Evolutionary conservation across 2,888 invertebrate genomes (phyloP).

Genomic region (Meta bourneti): DNA sequence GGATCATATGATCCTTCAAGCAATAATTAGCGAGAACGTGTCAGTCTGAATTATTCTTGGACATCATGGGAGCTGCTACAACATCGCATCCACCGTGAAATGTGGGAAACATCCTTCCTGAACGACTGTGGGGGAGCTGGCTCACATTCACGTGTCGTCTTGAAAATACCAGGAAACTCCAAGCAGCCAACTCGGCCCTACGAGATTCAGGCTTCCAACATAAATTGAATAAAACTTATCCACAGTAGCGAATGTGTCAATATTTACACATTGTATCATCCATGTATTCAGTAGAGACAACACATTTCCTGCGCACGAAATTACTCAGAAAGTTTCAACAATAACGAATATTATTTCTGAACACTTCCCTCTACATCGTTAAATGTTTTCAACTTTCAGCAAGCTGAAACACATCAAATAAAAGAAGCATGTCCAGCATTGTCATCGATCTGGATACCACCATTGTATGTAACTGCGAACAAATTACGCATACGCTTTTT

Average conservation of each 20-base stretch:
- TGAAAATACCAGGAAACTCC: too few relatives aligned
- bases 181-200: too few relatives aligned
- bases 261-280: background rate
- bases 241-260: background rate
- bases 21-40: too few relatives aligned
- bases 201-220: too few relatives aligned
- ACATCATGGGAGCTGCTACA: too few relatives aligned
- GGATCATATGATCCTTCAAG: too few relatives aligned
- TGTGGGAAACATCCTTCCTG: too few relatives aligned
- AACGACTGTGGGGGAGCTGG: too few relatives aligned
- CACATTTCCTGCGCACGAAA: background rate
- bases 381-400: background rate
- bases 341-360: slow-evolving; percentile 12
- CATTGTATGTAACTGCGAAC: background rate
- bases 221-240: too few relatives aligned
- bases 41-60: too few relatives aligned
- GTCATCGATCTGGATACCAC: background rate
- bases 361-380: background rate
- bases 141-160: too few relatives aligned
- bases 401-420: background rate
- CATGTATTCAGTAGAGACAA: background rate
- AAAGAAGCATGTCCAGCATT: background rate
- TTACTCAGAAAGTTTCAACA: background rate
- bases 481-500: background rate
- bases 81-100: too few relatives aligned